Percentiles rank a stretch among this genome's conserved stretches.
phyloP scores from a whole-genome alignment of 2,888 invertebrate genomes.

The Erynnis tages region DNA sequence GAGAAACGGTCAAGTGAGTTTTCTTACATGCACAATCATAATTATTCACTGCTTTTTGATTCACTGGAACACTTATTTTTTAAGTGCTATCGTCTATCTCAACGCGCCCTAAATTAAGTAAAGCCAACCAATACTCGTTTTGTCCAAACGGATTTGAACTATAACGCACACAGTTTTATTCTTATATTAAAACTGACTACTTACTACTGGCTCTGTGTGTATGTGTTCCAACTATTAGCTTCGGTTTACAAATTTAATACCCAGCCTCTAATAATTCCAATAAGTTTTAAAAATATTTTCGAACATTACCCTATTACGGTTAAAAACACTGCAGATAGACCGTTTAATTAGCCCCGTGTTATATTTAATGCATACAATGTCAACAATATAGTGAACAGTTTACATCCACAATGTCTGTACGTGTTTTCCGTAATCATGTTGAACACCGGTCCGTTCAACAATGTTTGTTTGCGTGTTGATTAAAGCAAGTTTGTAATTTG shows the following conservation, averaged over 20 bases:
- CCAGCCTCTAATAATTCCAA: no score
- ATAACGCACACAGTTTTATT: no score
- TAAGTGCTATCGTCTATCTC: not conserved
- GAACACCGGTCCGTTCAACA: constrained; percentile 12
- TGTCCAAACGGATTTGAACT: no score
- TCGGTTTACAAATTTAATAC: no score
- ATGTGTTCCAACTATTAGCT: no score
- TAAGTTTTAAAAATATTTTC: no score
- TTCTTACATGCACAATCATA: not conserved
- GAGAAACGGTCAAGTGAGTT: constrained; percentile 64
- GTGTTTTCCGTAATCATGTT: constrained; percentile 20
- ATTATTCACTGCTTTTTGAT: not conserved
- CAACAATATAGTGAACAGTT: constrained; percentile 8
- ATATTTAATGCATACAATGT: not conserved
- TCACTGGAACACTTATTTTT: not conserved
- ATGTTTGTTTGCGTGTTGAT: constrained; percentile 25
- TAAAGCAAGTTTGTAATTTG: constrained; percentile 23
- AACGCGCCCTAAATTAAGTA: no score
- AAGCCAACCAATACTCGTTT: no score
- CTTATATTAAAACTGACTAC: no score
- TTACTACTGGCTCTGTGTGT: no score
- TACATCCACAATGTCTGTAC: not conserved
- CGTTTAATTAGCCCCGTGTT: not conserved
- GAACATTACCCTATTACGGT: no score
- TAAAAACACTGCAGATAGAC: no score